These are phyloP conservation scores for Drosophila neonasuta DNA, from an alignment of 2,888 invertebrate species.

Conservation along the genomic window DNA sequence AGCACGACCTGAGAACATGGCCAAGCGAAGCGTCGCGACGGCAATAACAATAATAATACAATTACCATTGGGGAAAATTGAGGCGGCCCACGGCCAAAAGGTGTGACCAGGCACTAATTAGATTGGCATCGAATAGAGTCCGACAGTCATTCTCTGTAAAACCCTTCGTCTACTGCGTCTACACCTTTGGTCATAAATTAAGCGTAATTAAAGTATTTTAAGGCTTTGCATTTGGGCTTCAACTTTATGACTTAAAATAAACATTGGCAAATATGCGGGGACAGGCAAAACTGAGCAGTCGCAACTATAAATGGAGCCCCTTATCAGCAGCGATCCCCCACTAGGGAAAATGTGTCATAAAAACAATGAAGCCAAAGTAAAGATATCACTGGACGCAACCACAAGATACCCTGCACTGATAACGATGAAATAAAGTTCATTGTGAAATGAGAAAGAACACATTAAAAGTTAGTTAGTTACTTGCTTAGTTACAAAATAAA, in stretches of 20 bases:
- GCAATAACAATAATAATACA: conserved; percentile 55
- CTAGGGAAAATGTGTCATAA: conserved; percentile 68
- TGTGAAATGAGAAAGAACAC: neutral
- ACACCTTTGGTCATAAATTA: conserved; percentile 65
- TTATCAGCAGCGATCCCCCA: conserved; percentile 58
- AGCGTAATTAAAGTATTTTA: conserved; percentile 71
- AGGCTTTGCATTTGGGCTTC: conserved; percentile 57
- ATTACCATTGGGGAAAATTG: conserved; percentile 45
- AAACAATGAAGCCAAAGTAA: conserved; percentile 21
- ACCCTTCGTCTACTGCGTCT: neutral
- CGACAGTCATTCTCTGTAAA: conserved; percentile 18
- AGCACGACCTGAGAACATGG: conserved; percentile 20
- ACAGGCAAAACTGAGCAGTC: conserved; percentile 24
- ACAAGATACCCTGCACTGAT: conserved; percentile 28
- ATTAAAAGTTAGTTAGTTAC: neutral
- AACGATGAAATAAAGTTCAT: neutral
- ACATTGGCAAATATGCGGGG: conserved; percentile 61
- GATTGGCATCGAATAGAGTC: conserved; percentile 45
- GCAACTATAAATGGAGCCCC: conserved; percentile 45
- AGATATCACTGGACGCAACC: neutral
- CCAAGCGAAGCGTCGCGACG: conserved; percentile 24
- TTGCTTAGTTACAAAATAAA: neutral
- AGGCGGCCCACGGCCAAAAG: conserved; percentile 41
- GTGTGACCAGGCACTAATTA: conserved; percentile 62
- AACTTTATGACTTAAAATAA: conserved; percentile 61